A percentile compares a stretch with the other conserved stretches of the same genome.
These are phyloP conservation scores for Phrynocephalus vlangalii DNA, from an alignment of 2,797 vertebrate species.

Conservation along the genomic window DNA sequence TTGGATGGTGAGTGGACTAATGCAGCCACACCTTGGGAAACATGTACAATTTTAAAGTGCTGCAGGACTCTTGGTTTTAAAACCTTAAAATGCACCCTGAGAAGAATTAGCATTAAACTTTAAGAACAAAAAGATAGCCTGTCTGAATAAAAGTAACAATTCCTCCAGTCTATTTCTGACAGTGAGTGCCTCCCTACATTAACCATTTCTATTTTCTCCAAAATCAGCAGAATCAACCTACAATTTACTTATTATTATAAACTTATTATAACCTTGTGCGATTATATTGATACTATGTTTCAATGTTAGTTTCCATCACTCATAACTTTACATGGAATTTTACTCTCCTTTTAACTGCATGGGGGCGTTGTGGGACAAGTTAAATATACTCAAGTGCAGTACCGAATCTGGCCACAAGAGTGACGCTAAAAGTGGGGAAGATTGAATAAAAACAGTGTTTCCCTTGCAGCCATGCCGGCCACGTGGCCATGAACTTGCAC, in stretches of 20 bases:
- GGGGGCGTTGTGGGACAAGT: too few relatives aligned
- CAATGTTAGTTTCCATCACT: too few relatives aligned
- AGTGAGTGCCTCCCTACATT: background rate
- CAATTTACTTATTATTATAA: background rate
- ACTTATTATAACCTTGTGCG: too few relatives aligned
- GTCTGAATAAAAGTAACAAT: background rate
- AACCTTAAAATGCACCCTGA: background rate
- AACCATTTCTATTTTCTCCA: background rate
- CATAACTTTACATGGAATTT: too few relatives aligned
- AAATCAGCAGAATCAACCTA: background rate
- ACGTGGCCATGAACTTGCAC: too few relatives aligned
- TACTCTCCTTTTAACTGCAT: too few relatives aligned
- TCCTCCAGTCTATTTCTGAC: background rate
- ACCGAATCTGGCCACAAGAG: too few relatives aligned
- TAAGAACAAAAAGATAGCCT: background rate
- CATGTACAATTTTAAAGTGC: background rate
- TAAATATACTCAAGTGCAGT: too few relatives aligned
- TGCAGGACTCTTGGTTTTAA: background rate
- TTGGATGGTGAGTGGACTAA: background rate
- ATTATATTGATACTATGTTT: too few relatives aligned
- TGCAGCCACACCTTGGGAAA: background rate
- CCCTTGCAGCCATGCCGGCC: too few relatives aligned
- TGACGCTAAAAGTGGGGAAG: too few relatives aligned
- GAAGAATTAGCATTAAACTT: background rate
- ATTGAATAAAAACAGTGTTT: too few relatives aligned